Evolutionary conservation across 2,113 vertebrate genomes (phyloP), one percentile per base, ranked within the genome.

Genomic region (Myiozetetes cayanensis): DNA sequence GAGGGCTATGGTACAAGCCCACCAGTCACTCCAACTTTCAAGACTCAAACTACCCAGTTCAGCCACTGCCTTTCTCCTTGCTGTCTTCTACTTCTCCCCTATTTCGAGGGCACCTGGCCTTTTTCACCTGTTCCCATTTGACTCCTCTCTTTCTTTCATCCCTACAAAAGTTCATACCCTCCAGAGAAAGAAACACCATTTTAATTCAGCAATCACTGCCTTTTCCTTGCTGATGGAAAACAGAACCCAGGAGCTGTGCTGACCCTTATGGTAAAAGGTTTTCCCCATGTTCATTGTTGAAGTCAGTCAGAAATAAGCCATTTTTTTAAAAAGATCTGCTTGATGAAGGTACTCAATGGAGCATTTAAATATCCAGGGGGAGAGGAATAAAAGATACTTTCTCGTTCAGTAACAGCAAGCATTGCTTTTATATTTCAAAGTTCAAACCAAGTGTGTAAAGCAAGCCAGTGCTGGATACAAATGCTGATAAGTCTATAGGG

Each of bases 391-490:
- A 94, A 89, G 17, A 10, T 49, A 65, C 43, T 39, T 78, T 27
- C 47, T 35, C 59, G 39, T 77, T 56, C 52, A 22, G 39, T 28
- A 52, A 37, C 44, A 27, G 12, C 6, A 52, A 68, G 20, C 6
- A 7, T 2, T 73, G 58, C 1, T 4, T 28, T 67, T 59, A 15
- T 14, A 44, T 28, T 79, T 82, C 74, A 47, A 87, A 88, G 37
- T 43, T 41, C 28, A 62, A 61, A 50, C 37, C 39, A 67, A 37
- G 61, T 1, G 37, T 30, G 44, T 35, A 61, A 84, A 83, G 55
- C 41, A 70, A 76, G 19, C 28, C 9, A 30, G 50, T 0, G 0
- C 28, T 11, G 8, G 43, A 47, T 19, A 28, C 24, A 68, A n/a
- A 59, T 5, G 46, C 30, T 62, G 47, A 31, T 53, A 31, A 56